Evolutionary conservation across 2,113 vertebrate species (phyloP), one percentile per base, ranked within the genome.

Genomic region (Pomatorhinus ruficollis): DNA sequence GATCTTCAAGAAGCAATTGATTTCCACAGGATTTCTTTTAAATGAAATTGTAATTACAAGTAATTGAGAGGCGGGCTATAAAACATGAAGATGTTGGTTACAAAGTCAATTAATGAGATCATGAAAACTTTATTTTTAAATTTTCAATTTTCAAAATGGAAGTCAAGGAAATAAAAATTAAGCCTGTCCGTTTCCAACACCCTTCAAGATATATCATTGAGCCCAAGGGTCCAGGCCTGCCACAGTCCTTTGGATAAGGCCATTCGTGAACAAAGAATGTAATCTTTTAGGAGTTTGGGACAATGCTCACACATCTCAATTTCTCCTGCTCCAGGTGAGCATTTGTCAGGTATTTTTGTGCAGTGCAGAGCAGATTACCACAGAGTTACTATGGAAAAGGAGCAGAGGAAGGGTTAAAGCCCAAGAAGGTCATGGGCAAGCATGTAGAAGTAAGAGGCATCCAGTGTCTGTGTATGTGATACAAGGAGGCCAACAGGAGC

Each of bases 71-170:
- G 5, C 2, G 20, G 37, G 20, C 31, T 69, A 40, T 37, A 44
- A 64, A 80, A 8, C 19, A 37, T 54, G 44, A 69, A 57, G 28
- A n/a, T 82, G 25, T 63, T 77, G 20, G 13, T 65, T 78, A 80
- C 44, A 28, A 82, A 80, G n/a, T 70, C 27, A 45, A 13, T 44
- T 83, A 60, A 56, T n/a, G 42, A 77, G 28, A 57, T n/a, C 0
- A 18, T 10, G 2, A 69, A 60, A 61, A 28, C 0, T 69, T 53
- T n/a, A 12, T 17, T 75, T 68, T 69, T 27, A 49, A 69, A 18
- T 47, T 83, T 76, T 53, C 0, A 0, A 0, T 10, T 64, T 84
- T 83, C 47, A 3, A 30, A 72, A 40, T n/a, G 40, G 53, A 68
- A 90, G 81, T 49, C 21, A 61, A 65, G 28, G 35, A 70, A 75